A percentile compares a stretch with the other conserved stretches of the same genome.
Conservation (phyloP, 2,113 vertebrate genomes). For the Hippolais icterina region DNA sequence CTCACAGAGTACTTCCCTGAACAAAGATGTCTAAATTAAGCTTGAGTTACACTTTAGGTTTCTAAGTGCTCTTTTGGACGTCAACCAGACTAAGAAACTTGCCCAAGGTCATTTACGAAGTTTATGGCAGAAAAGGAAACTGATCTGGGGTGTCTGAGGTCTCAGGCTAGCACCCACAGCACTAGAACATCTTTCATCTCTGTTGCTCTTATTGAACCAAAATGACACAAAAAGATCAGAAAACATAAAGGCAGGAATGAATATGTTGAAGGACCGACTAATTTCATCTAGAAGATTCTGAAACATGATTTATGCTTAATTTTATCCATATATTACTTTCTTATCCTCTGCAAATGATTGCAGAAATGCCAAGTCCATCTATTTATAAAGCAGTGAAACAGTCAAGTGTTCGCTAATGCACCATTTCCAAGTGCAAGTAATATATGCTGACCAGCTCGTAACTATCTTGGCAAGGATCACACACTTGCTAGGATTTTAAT, state of each 20-base stretch:
- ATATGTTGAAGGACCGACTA: background rate
- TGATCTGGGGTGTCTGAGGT: background rate
- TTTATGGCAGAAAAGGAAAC: background rate
- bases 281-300: background rate
- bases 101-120: background rate
- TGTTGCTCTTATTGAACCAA: background rate
- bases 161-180: background rate
- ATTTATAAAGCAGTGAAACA: slow-evolving; percentile 64
- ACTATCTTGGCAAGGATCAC: slow-evolving; percentile 60
- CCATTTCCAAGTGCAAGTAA: slow-evolving; percentile 32
- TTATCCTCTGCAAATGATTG: slow-evolving; percentile 40
- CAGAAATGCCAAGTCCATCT: slow-evolving; percentile 65
- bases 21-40: background rate
- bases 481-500: slow-evolving; percentile 69
- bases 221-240: background rate
- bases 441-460: slow-evolving; percentile 51
- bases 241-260: background rate
- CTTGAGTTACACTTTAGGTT: slow-evolving; percentile 13
- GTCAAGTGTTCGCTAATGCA: slow-evolving; percentile 44
- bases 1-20: background rate
- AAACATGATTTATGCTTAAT: background rate
- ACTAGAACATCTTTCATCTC: background rate
- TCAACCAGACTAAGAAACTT: background rate
- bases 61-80: slow-evolving; percentile 53
- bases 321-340: slow-evolving; percentile 23